Evolutionary conservation across 2,888 invertebrate species (phyloP), one percentile per base, ranked within the genome.

Genomic region (Margaritifera margaritifera): DNA sequence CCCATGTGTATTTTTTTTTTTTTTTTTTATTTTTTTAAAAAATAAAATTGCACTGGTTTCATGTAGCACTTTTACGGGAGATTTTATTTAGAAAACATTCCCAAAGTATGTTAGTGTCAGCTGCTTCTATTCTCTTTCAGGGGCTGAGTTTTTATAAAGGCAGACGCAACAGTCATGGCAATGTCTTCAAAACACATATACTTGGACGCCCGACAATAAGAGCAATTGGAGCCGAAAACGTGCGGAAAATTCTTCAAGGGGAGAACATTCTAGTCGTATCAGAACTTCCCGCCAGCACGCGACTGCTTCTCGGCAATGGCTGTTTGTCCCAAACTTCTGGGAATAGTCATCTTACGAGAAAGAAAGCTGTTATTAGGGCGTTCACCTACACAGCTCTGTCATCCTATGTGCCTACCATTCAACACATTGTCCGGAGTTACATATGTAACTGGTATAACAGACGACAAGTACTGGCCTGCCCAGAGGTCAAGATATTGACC

Each of bases 101-200:
- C 11, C 2, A 15, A 42, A 42, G 15, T 15, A 42, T 15, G 15
- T 42, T 8, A 8, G 20, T 60, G 19, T 60, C 11, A 24, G 2
- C 11, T 60, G 20, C 15, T 57, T 15, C 31, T 42, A 11, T 15
- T 42, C n/a, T 15, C 24, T 74, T 74, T 20, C 72, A 86, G 86
- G 81, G 79, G 25, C 66, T 68, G n/a, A 62, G 68, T 24, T 87
- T 83, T 69, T 86, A 77, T 72, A 66, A 75, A 25, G 64, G 65
- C 20, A 75, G 81, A 55, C 69, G 83, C 15, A 58, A 73, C 54
- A 68, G 69, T 24, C 78, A 83, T 69, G 89, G 89, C 1, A 71
- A 81, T 54, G 74, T 89, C 11, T 89, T 80, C 80, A 87, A 86
- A 78, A 88, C 87, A 2, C 88, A 88, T 72, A 64, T 89, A 11